phyloP scores from a whole-genome alignment of 2,888 invertebrate species.

The Metallyticus violacea region DNA sequence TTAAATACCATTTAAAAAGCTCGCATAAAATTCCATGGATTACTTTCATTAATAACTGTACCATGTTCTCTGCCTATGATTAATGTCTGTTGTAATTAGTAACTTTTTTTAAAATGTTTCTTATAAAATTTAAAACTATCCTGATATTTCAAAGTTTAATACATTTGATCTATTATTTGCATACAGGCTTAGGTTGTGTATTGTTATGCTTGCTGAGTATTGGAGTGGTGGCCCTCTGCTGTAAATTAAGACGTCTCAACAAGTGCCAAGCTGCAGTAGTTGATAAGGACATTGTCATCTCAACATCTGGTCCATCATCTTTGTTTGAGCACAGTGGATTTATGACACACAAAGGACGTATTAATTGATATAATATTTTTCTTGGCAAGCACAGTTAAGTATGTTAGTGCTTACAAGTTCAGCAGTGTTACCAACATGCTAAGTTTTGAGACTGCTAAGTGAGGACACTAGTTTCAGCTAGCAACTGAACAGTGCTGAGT shows the following conservation, averaged over 20 bases:
- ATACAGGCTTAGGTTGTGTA: slow-evolving; percentile 58
- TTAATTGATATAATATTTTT: slow-evolving; percentile 47
- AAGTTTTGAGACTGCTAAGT: background rate
- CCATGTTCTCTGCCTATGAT: background rate
- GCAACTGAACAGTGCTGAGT: background rate
- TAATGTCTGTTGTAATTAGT: background rate
- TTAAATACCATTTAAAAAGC: no score
- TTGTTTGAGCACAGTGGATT: slow-evolving; percentile 49
- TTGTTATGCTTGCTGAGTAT: slow-evolving; percentile 69
- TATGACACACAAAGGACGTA: slow-evolving; percentile 63
- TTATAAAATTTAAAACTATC: background rate
- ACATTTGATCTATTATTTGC: background rate
- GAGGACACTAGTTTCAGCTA: background rate
- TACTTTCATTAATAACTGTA: no score
- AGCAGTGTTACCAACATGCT: background rate
- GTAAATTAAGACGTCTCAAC: slow-evolving; percentile 61
- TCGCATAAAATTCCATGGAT: no score
- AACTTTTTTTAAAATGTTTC: background rate
- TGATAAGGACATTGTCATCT: slow-evolving; percentile 2
- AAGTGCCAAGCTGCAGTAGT: slow-evolving; percentile 47
- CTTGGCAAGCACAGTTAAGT: background rate
- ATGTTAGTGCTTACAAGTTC: background rate
- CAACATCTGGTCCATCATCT: slow-evolving; percentile 36
- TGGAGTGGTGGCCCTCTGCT: slow-evolving; percentile 71
- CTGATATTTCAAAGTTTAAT: background rate